Percentiles rank a stretch among this genome's conserved stretches.
These are phyloP conservation scores for Craniophora ligustri DNA, from an alignment of 2,888 invertebrate species.

Conservation along the genomic window DNA sequence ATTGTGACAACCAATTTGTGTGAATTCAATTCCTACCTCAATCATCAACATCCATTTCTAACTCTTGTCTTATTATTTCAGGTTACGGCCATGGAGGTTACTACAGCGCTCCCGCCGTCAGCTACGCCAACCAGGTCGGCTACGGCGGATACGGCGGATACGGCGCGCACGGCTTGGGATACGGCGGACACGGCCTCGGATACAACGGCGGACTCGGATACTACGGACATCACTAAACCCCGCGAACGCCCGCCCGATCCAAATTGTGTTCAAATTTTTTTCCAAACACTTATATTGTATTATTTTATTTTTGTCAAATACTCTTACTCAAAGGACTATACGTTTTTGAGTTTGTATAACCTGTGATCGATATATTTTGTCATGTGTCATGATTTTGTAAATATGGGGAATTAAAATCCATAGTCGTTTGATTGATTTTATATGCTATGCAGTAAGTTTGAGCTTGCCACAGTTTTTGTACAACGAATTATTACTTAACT, in stretches of 20 bases:
- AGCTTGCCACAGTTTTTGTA: constrained; percentile 50
- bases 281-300: too few relatives aligned
- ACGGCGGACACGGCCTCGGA: constrained; percentile 63
- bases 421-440: constrained; percentile 21
- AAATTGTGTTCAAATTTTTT: constrained; percentile 31
- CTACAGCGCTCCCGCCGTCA: constrained; percentile 61
- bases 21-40: too few relatives aligned
- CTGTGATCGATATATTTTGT: constrained; percentile 38
- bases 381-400: constrained; percentile 20
- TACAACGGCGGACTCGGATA: constrained; percentile 50
- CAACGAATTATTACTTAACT: constrained; percentile 65
- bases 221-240: constrained; percentile 70
- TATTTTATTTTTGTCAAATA: constrained; percentile 45
- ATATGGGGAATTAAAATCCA: constrained; percentile 4
- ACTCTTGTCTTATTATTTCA: constrained; percentile 23
- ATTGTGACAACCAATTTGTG: too few relatives aligned
- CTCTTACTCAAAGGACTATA: constrained; percentile 47
- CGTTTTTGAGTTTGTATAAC: constrained; percentile 32
- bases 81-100: constrained; percentile 58
- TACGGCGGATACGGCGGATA: constrained; percentile 64
- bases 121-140: constrained; percentile 60
- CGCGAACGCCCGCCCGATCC: constrained; percentile 23
- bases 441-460: constrained; percentile 1
- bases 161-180: constrained; percentile 51
- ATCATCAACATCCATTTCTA: too few relatives aligned